Evolutionary conservation across 2,113 vertebrate species (phyloP).

Genomic region (Physeter macrocephalus): DNA sequence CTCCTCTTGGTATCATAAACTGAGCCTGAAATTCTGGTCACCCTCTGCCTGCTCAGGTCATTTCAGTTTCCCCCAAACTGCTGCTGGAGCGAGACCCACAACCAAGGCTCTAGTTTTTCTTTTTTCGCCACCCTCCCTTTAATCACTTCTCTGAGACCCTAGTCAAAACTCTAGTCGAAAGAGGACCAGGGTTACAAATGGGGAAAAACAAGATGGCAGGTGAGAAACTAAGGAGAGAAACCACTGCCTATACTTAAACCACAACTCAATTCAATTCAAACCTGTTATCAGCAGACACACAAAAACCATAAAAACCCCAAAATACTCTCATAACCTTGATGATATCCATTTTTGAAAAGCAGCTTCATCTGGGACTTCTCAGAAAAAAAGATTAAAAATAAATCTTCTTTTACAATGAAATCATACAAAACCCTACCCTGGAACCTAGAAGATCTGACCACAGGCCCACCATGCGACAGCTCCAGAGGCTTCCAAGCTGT

Average conservation of each 20-base stretch:
- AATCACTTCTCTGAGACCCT: not conserved
- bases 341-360: not conserved
- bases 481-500: not conserved
- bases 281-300: not conserved
- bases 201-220: not conserved
- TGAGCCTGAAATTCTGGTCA: not conserved
- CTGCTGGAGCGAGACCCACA: not conserved
- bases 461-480: rapidly evolving
- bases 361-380: not conserved
- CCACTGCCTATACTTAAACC: not conserved
- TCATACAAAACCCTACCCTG: not conserved
- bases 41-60: not conserved
- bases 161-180: not conserved
- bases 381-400: constrained; percentile 9
- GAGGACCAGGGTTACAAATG: not conserved
- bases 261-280: not conserved
- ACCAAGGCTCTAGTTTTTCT: too few relatives aligned
- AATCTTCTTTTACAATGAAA: not conserved
- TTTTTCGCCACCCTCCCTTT: not conserved
- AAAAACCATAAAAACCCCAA: not conserved
- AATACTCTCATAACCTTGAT: not conserved
- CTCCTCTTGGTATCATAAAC: not conserved
- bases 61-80: not conserved
- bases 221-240: constrained; percentile 23
- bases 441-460: not conserved